Conservation (phyloP, 64 coral and sea anemone species). For the Stichodactyla mertensii region DNA sequence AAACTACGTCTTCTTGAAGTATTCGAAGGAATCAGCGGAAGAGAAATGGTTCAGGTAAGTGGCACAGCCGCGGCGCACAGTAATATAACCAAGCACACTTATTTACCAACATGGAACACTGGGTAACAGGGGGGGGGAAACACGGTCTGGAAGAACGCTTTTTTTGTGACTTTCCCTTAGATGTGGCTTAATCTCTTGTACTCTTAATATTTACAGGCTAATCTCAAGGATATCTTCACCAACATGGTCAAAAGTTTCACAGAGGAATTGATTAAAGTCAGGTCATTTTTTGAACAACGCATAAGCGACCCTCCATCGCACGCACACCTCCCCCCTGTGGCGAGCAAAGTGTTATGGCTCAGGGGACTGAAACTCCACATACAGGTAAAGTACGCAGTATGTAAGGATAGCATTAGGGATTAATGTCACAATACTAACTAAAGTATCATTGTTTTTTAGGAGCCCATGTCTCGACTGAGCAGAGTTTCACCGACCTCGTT, state of each 20-base stretch:
- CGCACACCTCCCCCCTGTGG: conserved; percentile 80
- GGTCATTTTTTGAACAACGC: conserved; percentile 63
- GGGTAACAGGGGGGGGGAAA: too few species aligned
- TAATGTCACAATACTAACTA: too few species aligned
- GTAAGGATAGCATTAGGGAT: too few species aligned
- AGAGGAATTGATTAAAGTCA: conserved; percentile 62
- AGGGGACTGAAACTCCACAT: conserved; percentile 82
- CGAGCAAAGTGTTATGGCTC: conserved; percentile 92
- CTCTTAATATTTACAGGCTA: conserved; percentile 21
- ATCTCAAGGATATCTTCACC: conserved; percentile 57
- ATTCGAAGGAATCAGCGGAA: conserved; percentile 97
- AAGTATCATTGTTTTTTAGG: conserved; percentile 21
- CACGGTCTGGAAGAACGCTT: too few species aligned
- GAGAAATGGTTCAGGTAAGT: conserved; percentile 77
- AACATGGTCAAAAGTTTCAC: conserved; percentile 79
- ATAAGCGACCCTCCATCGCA: conserved; percentile 65
- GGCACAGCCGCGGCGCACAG: too few species aligned
- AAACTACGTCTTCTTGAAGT: conserved; percentile 91
- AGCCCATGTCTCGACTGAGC: conserved; percentile 74
- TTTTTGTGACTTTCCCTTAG: too few species aligned
- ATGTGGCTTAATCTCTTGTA: neutral
- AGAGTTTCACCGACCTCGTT: conserved; percentile 77
- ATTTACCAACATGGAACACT: too few species aligned
- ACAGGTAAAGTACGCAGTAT: conserved; percentile 42
- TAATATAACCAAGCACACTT: too few species aligned